Base-by-base conservation (phyloP, 2,113 vertebrate genomes). In the Protomyctophum bolini region DNA sequence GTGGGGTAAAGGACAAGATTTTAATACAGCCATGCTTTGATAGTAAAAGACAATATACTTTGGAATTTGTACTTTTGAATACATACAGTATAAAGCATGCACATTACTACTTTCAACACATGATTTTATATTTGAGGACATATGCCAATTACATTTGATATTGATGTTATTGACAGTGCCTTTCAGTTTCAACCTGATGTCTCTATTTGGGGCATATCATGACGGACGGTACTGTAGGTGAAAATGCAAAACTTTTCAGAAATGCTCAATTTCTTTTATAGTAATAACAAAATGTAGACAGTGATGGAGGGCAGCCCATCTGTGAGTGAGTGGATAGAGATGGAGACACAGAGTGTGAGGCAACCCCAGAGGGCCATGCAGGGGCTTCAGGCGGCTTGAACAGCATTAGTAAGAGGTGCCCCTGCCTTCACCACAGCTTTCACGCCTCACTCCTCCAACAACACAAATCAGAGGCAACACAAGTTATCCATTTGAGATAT, bases 401-500 rank as follows among this genome's bases (percentile, higher is more conserved):
- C 81, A 76, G 85, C 84, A 83, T 90, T 87, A 90, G 85, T 63
- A 8, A 60, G 83, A 88, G 89, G 87, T 88, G 86, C 84, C 82
- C 79, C 72, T 65, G 85, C 86, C 86, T 85, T 87, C 68, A 77
- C 81, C 59, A 33, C 83, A 76, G 83, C 92, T 94, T 95, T 95
- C 91, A 95, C 89, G 94, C 95, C 88, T 94, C 92, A 89, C 91
- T 95, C 91, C 90, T 92, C 91, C 86, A 86, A 87, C 93, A 89
- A 95, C 92, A 88, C 94, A 94, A 93, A 96, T 95, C 92, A 91
- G 87, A 94, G 91, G 91, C 91, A 94, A 94, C 94, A 95, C 93
- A 91, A 93, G 87, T 94, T 92, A 91, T 95, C 94, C 94, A 94
- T 94, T 94, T 95, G 94, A 95, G 94, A 94, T 93, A 93, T 87